Conservation (phyloP, 2,888 invertebrate species). For the Colostygia pectinataria region DNA sequence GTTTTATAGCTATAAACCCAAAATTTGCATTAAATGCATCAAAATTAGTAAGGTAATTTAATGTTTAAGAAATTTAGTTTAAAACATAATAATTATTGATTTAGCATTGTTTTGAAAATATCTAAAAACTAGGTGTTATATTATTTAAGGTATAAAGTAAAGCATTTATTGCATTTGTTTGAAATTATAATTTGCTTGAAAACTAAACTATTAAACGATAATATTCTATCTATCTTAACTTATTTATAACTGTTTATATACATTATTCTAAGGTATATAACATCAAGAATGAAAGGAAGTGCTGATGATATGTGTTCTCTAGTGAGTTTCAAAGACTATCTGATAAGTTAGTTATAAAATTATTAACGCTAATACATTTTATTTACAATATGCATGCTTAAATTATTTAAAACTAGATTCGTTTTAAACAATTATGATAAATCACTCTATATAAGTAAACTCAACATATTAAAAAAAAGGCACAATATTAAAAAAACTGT, state of each 20-base stretch:
- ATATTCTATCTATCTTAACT: slow-evolving; percentile 53
- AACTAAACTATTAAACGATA: slow-evolving; percentile 38
- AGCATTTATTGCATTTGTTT: slow-evolving; percentile 18
- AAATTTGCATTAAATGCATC: slow-evolving; percentile 22
- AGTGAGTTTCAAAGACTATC: slow-evolving; percentile 57
- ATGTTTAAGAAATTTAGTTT: too few species aligned
- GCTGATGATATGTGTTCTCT: slow-evolving; percentile 79
- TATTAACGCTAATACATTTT: slow-evolving; percentile 57
- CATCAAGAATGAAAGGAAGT: slow-evolving; percentile 77
- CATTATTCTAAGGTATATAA: slow-evolving; percentile 62
- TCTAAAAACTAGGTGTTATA: too few species aligned
- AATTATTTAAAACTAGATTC: slow-evolving; percentile 38
- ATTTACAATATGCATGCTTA: slow-evolving; percentile 56
- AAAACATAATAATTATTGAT: too few species aligned
- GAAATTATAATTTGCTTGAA: slow-evolving; percentile 21
- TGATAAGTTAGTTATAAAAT: slow-evolving; percentile 62
- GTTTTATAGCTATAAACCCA: slow-evolving; percentile 1
- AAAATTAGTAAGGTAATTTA: too few species aligned
- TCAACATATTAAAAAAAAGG: background rate
- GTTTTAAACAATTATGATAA: slow-evolving; percentile 27
- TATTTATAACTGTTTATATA: slow-evolving; percentile 43
- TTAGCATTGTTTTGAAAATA: too few species aligned
- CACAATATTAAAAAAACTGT: too few species aligned
- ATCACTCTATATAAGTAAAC: background rate
- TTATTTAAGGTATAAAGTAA: background rate